Base-by-base conservation (phyloP, 2,888 invertebrate species). In the Drosophila gaucha region DNA sequence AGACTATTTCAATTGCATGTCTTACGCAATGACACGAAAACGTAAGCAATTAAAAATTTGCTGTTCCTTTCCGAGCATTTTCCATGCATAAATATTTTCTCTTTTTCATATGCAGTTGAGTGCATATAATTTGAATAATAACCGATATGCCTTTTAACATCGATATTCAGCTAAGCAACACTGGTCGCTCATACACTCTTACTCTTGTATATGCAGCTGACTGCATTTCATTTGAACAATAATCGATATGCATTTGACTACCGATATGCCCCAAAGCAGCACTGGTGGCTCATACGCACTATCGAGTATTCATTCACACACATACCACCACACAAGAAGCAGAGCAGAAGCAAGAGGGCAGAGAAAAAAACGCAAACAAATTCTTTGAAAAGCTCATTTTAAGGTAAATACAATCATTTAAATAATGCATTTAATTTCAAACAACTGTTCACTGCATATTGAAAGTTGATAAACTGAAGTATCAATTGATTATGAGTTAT, bases 1-100 rank as follows among this genome's bases (percentile, higher is more conserved):
- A 67, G 62, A 67, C 50, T 51, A 56, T 36, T 50, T 46, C 6
- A 20, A 57, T 74, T 63, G 68, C 57, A 57, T 71, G 36, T 39
- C 41, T 74, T 74, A 75, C 56, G 71, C 73, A 75, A 74, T 75
- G 71, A 74, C 71, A 75, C 35, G 71, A 75, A 68, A 63, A 66
- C 38, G 56, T 70, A 43, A 46, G 59, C 35, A 63, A 31, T 31
- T 46, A 35, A 31, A 12, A 18, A 50, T 28, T 14, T 14, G 12
- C 14, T 26, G 38, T 52, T 26, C 28, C 12, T 28, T 36, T 57
- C 14, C 14, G 5, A 10, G n/a, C 18, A 10, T 18, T 43, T 33
- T 18, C 6, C 20, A 22, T 49, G 2, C 26, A 49, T 18, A n/a
- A 12, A 26, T 49, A 49, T 24, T 49, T 49, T 49, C 35, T 49